Conservation (phyloP, 2,888 invertebrate species). For the Endotricha flammealis region DNA sequence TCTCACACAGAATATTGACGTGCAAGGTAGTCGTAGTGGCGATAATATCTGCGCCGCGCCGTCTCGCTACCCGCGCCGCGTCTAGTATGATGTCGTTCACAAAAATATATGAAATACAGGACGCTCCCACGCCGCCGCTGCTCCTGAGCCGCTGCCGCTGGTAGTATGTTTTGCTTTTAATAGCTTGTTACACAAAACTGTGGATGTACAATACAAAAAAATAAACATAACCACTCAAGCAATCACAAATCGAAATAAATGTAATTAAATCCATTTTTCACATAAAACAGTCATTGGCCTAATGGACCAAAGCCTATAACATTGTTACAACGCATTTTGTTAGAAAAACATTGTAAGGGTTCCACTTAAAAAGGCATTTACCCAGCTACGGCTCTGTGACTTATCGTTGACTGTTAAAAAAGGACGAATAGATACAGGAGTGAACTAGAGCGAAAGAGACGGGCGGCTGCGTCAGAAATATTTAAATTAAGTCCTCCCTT, state of each 20-base stretch:
- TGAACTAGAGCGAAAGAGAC: constrained; percentile 28
- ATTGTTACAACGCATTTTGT: constrained; percentile 36
- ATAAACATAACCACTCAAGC: too few relatives aligned
- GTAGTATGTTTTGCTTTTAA: too few relatives aligned
- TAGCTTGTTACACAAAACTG: too few relatives aligned
- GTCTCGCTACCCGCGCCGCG: too few relatives aligned
- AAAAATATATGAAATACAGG: too few relatives aligned
- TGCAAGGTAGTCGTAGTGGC: too few relatives aligned
- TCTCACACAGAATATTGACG: too few relatives aligned
- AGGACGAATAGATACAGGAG: constrained; percentile 28
- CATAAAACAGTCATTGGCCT: constrained; percentile 38
- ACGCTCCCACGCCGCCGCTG: too few relatives aligned
- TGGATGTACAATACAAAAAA: too few relatives aligned
- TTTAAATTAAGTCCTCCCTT: constrained; percentile 73
- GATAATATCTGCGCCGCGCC: too few relatives aligned
- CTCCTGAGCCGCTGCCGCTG: too few relatives aligned
- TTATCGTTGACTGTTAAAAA: constrained; percentile 47
- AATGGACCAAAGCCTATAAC: constrained; percentile 42
- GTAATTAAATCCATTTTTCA: constrained; percentile 20
- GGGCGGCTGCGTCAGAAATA: constrained; percentile 49
- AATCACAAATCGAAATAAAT: not conserved
- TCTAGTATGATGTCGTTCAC: too few relatives aligned
- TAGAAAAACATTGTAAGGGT: constrained; percentile 42
- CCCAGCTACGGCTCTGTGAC: constrained; percentile 46
- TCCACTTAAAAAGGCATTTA: constrained; percentile 73